phyloP scores from a whole-genome alignment of 1,140 invertebrate species.

The Monomorium pharaonis region DNA sequence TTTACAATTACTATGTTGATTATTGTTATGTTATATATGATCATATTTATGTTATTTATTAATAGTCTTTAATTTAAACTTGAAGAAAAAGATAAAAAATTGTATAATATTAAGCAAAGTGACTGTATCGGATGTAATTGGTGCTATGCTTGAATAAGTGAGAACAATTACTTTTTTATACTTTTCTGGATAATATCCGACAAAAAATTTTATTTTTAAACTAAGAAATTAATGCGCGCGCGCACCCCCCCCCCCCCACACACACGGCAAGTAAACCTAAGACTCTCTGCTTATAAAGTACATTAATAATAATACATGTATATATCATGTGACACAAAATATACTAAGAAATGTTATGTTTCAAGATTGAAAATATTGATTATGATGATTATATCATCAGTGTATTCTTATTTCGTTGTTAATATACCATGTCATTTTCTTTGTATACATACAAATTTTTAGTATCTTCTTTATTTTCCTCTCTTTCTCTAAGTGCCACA shows the following conservation, averaged over 20 bases:
- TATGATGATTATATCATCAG: constrained; percentile 75
- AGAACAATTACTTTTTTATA: constrained; percentile 41
- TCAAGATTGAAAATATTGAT: constrained; percentile 76
- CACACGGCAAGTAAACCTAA: background rate
- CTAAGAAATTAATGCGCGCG: background rate
- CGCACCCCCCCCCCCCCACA: no score
- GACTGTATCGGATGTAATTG: constrained; percentile 58
- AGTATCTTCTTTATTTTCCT: constrained; percentile 52
- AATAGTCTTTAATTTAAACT: constrained; percentile 26
- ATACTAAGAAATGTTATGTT: constrained; percentile 81
- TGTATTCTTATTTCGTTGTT: constrained; percentile 71
- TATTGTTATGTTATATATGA: constrained; percentile 51
- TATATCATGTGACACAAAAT: constrained; percentile 62
- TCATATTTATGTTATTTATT: constrained; percentile 43
- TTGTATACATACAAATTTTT: constrained; percentile 44
- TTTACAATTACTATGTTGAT: constrained; percentile 56
- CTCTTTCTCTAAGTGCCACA: constrained; percentile 23
- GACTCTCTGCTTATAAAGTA: constrained; percentile 13
- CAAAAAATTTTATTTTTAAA: constrained; percentile 36
- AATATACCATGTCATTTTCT: constrained; percentile 47
- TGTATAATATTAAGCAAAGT: constrained; percentile 10
- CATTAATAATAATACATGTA: constrained; percentile 35
- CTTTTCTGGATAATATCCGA: constrained; percentile 20
- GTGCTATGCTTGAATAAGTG: constrained; percentile 54
- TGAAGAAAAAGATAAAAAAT: background rate